phyloP scores from a whole-genome alignment of 2,888 invertebrate genomes.

The Brenthis hecate region DNA sequence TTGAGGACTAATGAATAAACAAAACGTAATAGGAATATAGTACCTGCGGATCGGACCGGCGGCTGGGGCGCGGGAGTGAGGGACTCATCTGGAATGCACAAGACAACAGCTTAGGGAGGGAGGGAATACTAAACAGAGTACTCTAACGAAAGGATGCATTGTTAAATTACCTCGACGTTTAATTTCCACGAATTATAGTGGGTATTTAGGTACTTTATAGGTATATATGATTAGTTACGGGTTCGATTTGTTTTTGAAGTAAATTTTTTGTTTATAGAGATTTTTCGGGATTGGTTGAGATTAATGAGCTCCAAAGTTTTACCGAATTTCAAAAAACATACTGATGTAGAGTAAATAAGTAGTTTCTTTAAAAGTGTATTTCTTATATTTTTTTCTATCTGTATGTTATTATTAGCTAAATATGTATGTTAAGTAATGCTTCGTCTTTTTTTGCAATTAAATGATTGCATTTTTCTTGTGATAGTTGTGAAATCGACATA shows the following conservation, averaged over 20 bases:
- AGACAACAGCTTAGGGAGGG: conserved; percentile 76
- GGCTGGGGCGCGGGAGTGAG: conserved; percentile 78
- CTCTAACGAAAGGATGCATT: conserved; percentile 40
- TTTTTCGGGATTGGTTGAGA: too few relatives aligned
- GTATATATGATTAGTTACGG: background rate
- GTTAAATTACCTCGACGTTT: conserved; percentile 30
- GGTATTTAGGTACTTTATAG: background rate
- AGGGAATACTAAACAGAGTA: conserved; percentile 55
- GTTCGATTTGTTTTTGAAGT: background rate
- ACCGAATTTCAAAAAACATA: too few relatives aligned
- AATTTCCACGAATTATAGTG: conserved; percentile 16
- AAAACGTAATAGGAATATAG: conserved; percentile 49
- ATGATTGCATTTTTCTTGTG: too few relatives aligned
- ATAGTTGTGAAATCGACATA: too few relatives aligned
- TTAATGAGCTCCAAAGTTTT: too few relatives aligned
- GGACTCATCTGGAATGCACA: conserved; percentile 82
- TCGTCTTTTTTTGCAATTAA: too few relatives aligned
- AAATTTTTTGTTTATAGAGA: background rate
- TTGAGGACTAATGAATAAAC: conserved; percentile 41
- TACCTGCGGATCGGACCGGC: conserved; percentile 82
- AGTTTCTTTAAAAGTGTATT: too few relatives aligned
- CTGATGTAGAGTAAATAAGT: too few relatives aligned
- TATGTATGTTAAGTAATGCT: too few relatives aligned
- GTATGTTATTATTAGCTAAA: too few relatives aligned
- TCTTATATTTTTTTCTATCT: too few relatives aligned